Evolutionary conservation across 2,797 vertebrate genomes (phyloP), one percentile per base, ranked within the genome.

Genomic region (Lateolabrax maculatus): DNA sequence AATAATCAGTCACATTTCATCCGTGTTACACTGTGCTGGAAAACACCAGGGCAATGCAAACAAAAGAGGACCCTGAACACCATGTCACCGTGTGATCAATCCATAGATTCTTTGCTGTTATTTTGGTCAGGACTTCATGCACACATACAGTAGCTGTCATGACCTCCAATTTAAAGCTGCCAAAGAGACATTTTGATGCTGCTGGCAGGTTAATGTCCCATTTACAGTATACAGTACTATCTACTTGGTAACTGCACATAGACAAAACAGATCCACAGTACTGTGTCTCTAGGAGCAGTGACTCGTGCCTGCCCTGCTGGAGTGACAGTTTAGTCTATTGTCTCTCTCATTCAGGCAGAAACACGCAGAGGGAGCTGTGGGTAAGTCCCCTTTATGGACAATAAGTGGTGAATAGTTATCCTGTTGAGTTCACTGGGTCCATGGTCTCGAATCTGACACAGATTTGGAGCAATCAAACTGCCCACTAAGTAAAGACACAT

Each of bases 101-200:
- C 39, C 21, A 57, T 9, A 41, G 9, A 58, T 11, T 66, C 19
- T 29, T 48, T 66, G 52, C 49, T 61, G 67, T 6, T 58, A 62
- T 66, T 86, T 78, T 63, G 39, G 73, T 72, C 46, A 23, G 55
- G 41, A 29, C 53, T 31, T 10, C 4, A 55, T 18, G 12, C 4
- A 68, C n/a, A 55, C 31, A 39, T 31, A 61, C 11, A 52, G 46
- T 8, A 27, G 29, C 63, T 5, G 66, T 48, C 27, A 48, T 9
- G 36, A 55, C 11, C 66, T 23, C 36, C 62, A 60, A 81, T 75
- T 81, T 49, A 70, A 23, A 21, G 37, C 27, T 70, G 29, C 39
- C 71, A 37, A 48, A 60, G 44, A 41, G 9, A 57, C n/a, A 51
- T 57, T 34, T 15, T 6, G 0, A 34, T 21, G 13, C 15, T 37